A percentile compares a stretch with the other conserved stretches of the same genome.
phyloP scores from a whole-genome alignment of 2,888 invertebrate species.

The Philaethria dido region DNA sequence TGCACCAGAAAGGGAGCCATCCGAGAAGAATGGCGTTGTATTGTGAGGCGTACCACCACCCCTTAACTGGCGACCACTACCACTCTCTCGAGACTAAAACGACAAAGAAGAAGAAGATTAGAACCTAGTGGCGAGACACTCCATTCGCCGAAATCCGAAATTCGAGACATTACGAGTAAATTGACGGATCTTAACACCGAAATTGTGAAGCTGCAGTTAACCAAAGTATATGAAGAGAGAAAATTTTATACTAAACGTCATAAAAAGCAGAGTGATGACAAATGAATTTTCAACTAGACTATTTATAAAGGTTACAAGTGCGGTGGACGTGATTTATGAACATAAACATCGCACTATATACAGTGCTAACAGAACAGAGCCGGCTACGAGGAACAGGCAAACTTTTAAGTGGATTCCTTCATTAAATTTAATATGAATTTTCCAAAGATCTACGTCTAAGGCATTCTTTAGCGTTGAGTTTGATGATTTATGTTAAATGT shows the following conservation, averaged over 20 bases:
- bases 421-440: conserved; percentile 23
- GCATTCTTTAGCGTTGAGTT: background rate
- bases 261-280: background rate
- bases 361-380: conserved; percentile 1
- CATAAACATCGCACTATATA: background rate
- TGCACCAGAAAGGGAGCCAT: no score
- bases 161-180: no score
- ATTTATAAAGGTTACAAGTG: conserved; percentile 7
- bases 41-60: no score
- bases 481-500: background rate
- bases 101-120: no score
- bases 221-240: background rate
- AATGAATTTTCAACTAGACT: conserved; percentile 5
- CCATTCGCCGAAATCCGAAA: no score
- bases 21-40: no score
- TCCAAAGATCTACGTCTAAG: conserved; percentile 5
- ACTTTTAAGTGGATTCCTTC: conserved; percentile 24
- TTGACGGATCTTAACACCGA: no score
- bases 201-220: background rate
- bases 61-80: no score
- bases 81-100: no score
- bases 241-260: background rate
- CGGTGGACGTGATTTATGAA: conserved; percentile 13
- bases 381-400: conserved; percentile 10
- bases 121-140: no score